These are phyloP conservation scores for Alligator sinensis DNA, from an alignment of 2,113 vertebrate species.

Conservation along the genomic window DNA sequence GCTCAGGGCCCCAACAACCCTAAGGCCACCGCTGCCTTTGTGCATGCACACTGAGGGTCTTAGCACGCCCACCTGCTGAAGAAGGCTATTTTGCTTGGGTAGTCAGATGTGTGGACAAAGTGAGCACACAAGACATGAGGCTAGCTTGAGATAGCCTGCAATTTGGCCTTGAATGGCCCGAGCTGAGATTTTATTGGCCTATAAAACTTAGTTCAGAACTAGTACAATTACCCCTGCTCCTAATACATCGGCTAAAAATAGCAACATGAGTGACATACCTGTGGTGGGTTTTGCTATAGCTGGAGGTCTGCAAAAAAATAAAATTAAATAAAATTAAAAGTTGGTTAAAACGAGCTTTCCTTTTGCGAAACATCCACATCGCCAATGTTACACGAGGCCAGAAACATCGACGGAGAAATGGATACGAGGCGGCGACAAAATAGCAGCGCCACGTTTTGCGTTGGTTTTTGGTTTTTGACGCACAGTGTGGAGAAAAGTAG, in stretches of 20 bases:
- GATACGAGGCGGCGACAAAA: not conserved
- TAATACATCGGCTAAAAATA: accelerated
- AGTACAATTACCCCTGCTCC: accelerated
- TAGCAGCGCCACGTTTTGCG: not conserved
- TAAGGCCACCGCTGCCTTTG: no score
- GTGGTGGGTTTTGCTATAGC: not conserved
- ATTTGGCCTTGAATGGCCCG: no score
- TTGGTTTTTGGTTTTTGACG: not conserved
- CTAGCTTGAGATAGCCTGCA: no score
- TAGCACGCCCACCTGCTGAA: no score
- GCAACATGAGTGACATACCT: accelerated
- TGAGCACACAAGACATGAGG: no score
- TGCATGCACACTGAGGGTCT: no score
- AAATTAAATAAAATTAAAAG: no score
- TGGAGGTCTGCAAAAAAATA: not conserved
- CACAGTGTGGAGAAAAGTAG: not conserved
- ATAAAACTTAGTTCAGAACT: not conserved
- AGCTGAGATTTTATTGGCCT: not conserved
- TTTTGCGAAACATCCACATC: accelerated
- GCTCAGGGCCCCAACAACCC: no score
- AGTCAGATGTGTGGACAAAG: not conserved
- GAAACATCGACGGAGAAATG: not conserved
- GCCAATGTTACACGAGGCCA: accelerated
- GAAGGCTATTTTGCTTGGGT: not conserved
- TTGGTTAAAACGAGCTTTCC: not conserved